Conservation (phyloP, 2,888 invertebrate genomes). For the Desoria tigrina region DNA sequence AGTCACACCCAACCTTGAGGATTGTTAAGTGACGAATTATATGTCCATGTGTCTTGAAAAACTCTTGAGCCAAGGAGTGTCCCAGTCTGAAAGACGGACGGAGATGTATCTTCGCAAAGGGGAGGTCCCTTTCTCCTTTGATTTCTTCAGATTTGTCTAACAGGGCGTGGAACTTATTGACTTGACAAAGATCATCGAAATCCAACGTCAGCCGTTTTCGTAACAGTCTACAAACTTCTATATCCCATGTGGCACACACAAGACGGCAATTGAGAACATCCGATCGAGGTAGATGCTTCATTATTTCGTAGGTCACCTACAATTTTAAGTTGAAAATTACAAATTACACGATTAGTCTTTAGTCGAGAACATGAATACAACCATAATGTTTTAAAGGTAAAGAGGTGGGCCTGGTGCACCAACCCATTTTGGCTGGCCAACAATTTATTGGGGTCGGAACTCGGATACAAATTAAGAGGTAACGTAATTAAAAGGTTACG, state of each 20-base stretch:
- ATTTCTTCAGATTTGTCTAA: constrained; percentile 23
- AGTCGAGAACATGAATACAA: too few species aligned
- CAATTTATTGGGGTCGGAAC: too few species aligned
- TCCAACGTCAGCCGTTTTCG: constrained; percentile 27
- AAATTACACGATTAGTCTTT: background rate
- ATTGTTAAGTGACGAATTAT: constrained; percentile 23
- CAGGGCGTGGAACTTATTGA: constrained; percentile 30
- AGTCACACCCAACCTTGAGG: constrained; percentile 34
- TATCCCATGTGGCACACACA: constrained; percentile 30
- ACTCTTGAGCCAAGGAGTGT: constrained; percentile 31
- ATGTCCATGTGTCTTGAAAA: constrained; percentile 32
- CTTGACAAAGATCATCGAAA: constrained; percentile 33
- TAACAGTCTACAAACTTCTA: constrained; percentile 26
- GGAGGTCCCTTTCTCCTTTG: constrained; percentile 23
- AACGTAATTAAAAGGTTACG: too few species aligned
- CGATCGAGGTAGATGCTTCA: constrained; percentile 23
- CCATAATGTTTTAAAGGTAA: too few species aligned
- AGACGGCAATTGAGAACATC: constrained; percentile 27
- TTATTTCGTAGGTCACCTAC: constrained; percentile 26
- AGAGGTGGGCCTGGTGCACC: too few species aligned
- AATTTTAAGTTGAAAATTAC: constrained; percentile 12
- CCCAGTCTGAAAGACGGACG: constrained; percentile 31
- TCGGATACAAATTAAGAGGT: too few species aligned
- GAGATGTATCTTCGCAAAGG: constrained; percentile 31
- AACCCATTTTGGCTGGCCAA: too few species aligned